Percentiles rank a stretch among this genome's conserved stretches.
phyloP scores from a whole-genome alignment of 1,140 invertebrate species.

The Euura lappo region DNA sequence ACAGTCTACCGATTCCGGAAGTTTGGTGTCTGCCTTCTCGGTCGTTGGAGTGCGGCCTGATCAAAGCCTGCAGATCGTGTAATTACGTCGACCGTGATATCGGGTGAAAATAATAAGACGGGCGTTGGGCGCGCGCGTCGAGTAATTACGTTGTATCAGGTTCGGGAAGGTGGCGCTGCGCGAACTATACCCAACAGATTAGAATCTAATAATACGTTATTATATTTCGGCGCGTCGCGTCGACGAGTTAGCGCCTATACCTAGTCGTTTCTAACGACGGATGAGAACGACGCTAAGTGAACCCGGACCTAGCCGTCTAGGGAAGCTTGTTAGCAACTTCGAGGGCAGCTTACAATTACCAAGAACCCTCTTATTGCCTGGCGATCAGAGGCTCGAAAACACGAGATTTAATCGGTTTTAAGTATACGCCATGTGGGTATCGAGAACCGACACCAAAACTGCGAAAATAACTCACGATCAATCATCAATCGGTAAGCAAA shows the following conservation, averaged over 20 bases:
- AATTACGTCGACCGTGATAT: constrained; percentile 55
- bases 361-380: background rate
- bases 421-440: background rate
- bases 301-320: background rate
- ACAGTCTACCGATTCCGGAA: background rate
- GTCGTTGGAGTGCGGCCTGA: constrained; percentile 51
- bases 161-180: constrained; percentile 33
- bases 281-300: background rate
- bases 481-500: no score
- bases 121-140: constrained; percentile 40
- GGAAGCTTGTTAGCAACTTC: background rate
- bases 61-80: constrained; percentile 47
- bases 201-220: constrained; percentile 52
- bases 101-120: constrained; percentile 56
- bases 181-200: constrained; percentile 43
- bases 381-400: background rate
- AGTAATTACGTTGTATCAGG: constrained; percentile 55
- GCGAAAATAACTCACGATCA: no score
- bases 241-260: constrained; percentile 8
- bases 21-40: constrained; percentile 5
- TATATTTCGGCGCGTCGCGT: constrained; percentile 42
- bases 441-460: no score
- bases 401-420: background rate
- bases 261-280: background rate
- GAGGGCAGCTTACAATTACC: constrained; percentile 1